A percentile compares a stretch with the other conserved stretches of the same genome.
These are phyloP conservation scores for Trimorus sp. DNA, from an alignment of 2,888 invertebrate species.

Conservation along the genomic window DNA sequence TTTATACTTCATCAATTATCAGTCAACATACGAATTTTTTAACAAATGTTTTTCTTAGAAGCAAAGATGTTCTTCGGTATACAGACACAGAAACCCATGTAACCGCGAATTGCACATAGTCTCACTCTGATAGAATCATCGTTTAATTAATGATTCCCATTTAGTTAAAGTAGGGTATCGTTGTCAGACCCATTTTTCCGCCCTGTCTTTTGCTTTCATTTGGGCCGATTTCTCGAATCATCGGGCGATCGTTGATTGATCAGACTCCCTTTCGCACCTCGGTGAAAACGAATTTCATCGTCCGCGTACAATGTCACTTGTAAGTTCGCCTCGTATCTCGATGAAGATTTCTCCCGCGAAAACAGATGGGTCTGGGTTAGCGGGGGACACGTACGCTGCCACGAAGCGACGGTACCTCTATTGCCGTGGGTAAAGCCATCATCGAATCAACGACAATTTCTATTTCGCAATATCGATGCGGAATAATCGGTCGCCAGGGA, in stretches of 20 bases:
- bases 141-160: no score
- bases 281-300: slow-evolving; percentile 54
- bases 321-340: slow-evolving; percentile 40
- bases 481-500: slow-evolving; percentile 51
- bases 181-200: no score
- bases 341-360: slow-evolving; percentile 63
- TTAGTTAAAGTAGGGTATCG: no score
- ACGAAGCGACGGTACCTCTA: slow-evolving; percentile 14
- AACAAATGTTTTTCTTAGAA: no score
- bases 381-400: slow-evolving; percentile 71
- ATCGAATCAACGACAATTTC: slow-evolving; percentile 52
- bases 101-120: background rate
- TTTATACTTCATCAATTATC: no score
- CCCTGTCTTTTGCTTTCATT: slow-evolving; percentile 24
- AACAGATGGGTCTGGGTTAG: slow-evolving; percentile 78
- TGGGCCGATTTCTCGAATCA: slow-evolving; percentile 34
- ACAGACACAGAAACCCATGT: no score
- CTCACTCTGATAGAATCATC: no score
- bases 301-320: slow-evolving; percentile 44
- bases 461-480: slow-evolving; percentile 60
- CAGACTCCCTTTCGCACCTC: slow-evolving; percentile 50
- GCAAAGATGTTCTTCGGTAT: no score
- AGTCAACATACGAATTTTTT: no score
- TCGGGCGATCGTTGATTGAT: slow-evolving; percentile 39
- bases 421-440: slow-evolving; percentile 25